These are phyloP conservation scores for Willowsia nigromaculata DNA, from an alignment of 2,888 invertebrate genomes.

Conservation along the genomic window DNA sequence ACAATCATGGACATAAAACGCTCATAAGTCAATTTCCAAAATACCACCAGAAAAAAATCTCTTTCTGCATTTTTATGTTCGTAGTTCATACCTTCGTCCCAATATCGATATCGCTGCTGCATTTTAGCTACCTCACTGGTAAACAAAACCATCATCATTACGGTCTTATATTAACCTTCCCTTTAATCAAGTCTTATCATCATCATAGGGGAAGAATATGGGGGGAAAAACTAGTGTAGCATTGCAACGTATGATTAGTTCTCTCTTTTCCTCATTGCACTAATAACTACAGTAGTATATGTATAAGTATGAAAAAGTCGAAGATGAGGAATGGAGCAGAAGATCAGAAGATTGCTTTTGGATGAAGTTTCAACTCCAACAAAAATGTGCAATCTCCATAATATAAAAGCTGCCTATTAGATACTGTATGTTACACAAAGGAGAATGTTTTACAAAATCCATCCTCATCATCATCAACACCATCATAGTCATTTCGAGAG, in stretches of 20 bases:
- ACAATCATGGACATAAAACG: slow-evolving; percentile 58
- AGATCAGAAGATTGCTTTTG: not conserved
- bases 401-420: slow-evolving; percentile 2
- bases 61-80: not conserved
- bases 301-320: not conserved
- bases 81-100: not conserved
- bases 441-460: slow-evolving; percentile 45
- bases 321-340: slow-evolving; percentile 31
- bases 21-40: slow-evolving; percentile 66
- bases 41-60: not conserved
- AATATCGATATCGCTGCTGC: not conserved
- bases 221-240: not conserved
- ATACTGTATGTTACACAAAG: not conserved
- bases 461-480: slow-evolving; percentile 8
- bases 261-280: slow-evolving; percentile 15
- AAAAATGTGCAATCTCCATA: slow-evolving; percentile 17
- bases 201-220: not conserved
- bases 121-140: slow-evolving; percentile 1
- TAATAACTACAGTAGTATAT: not conserved
- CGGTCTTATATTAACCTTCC: slow-evolving; percentile 14
- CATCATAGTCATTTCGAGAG: not conserved
- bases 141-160: not conserved
- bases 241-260: slow-evolving; percentile 35
- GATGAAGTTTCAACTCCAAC: slow-evolving; percentile 36
- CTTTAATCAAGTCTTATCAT: slow-evolving; percentile 55